Evolutionary conservation across 2,113 vertebrate genomes (phyloP), one percentile per base, ranked within the genome.

Genomic region (Sula dactylatra): DNA sequence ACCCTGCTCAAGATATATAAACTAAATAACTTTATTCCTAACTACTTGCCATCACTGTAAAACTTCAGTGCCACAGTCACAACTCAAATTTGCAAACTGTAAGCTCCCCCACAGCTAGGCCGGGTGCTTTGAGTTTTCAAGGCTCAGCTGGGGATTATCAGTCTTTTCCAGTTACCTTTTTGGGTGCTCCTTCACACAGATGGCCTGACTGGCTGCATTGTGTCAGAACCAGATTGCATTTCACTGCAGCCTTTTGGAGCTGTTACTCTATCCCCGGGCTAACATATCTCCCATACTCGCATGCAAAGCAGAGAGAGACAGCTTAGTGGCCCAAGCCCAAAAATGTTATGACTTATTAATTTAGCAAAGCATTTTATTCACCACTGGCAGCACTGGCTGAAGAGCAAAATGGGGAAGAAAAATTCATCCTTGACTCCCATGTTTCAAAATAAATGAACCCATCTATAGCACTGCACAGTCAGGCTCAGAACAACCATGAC

Each of bases 251-350:
- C 71, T 84, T 80, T 86, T 15, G 82, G 90, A 93, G 82, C 54
- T 88, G 94, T 73, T 94, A 95, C 88, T 70, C 84, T 96, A 86
- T 86, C 96, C 93, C 50, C 62, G 58, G 90, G 64, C 81, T 50
- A 77, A 90, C 82, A 32, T 92, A 73, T 83, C 96, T 95, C 67
- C 90, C 87, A 40, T 77, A 70, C 78, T 90, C n/a, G 0, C 3
- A 0, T 80, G 93, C 74, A 58, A 77, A 81, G 88, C 58, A 77
- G 49, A 71, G 52, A 69, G 34, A 5, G 22, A 92, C 65, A 86
- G 79, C 21, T 89, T 25, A 66, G 79, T 88, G 88, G 93, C 88
- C 38, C 2, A 0, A 85, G 62, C 79, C 62, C 85, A 84, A 58
- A 94, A 90, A 26, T 3, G 0, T 88, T 56, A 32, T 24, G 58